A percentile compares a stretch with the other conserved stretches of the same genome.
phyloP scores from a whole-genome alignment of 2,113 vertebrate species.

The Corvus moneduloides region DNA sequence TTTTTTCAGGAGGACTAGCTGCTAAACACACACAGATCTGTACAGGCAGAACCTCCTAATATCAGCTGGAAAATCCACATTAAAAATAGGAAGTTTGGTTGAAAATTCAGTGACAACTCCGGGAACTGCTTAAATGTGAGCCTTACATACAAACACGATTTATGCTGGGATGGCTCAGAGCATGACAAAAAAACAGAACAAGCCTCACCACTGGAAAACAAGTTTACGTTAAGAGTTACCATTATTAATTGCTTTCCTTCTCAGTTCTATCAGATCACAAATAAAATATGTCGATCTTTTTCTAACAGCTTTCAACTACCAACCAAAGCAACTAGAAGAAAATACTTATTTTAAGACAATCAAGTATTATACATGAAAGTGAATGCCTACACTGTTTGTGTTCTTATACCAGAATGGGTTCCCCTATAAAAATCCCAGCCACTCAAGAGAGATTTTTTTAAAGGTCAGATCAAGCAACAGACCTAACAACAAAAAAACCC shows the following conservation, averaged over 20 bases:
- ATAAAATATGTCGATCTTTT: not conserved
- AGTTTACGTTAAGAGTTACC: not conserved
- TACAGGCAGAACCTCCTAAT: not conserved
- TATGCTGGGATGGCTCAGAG: not conserved
- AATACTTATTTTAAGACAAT: not conserved
- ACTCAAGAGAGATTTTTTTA: not conserved
- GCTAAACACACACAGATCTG: not conserved
- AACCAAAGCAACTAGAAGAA: not conserved
- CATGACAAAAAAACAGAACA: not conserved
- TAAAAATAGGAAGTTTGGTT: not conserved
- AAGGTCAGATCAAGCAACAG: not conserved
- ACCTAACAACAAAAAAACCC: not conserved
- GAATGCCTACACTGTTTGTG: not conserved
- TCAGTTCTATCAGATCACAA: not conserved
- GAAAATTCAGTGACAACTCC: not conserved
- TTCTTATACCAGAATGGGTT: not conserved
- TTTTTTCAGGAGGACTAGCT: not conserved
- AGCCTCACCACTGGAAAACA: not conserved
- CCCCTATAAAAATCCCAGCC: not conserved
- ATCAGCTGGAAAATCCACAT: not conserved
- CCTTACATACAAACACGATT: not conserved
- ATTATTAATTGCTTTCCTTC: conserved; percentile 3
- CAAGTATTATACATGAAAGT: not conserved
- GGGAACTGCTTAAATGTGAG: not conserved
- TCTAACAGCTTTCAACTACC: not conserved